Evolutionary conservation across 2,888 invertebrate species (phyloP), one percentile per base, ranked within the genome.

Genomic region (Poecilus cupreus): DNA sequence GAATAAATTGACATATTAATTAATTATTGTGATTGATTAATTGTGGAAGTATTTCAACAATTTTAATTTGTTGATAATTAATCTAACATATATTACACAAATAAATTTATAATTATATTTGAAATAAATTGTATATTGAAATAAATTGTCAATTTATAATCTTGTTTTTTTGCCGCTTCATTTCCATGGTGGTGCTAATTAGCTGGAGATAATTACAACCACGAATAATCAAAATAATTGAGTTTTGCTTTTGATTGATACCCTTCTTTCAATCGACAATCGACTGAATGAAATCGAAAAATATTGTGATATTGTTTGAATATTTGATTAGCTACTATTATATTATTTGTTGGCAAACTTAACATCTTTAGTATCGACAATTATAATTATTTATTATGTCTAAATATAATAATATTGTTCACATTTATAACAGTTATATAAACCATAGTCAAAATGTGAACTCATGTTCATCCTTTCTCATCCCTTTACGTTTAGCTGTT

Each of bases 181-280:
- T 16, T 57, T 8, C 13, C n/a, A 57, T 26, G 16, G 57, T 37
- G 76, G 10, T 26, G 6, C 5, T 82, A 82, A 83, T 82, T 83
- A 83, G 81, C 75, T 82, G 57, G 18, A 81, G 70, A 79, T 83
- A 83, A 83, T 83, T 83, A 83, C 82, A 82, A 83, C 82, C 81
- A 81, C 82, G 81, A 83, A 82, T 83, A 83, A 83, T 83, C 83
- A 74, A 83, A 83, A 83, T 83, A 82, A 83, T 82, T 80, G 75
- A 82, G 82, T 83, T 82, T 82, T 82, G 81, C 77, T 82, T 82
- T 80, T 49, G 81, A 80, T 82, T 49, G 81, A 80, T 82, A 79
- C 72, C 18, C 6, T 49, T 49, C 49, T 49, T 49, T 49, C 49
- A 49, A n/a, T 49, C 4, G 4, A 32, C 32, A n/a, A n/a, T n/a